A percentile compares a stretch with the other conserved stretches of the same genome.
Conservation (phyloP, 1,140 invertebrate genomes). For the Papilio machaon region DNA sequence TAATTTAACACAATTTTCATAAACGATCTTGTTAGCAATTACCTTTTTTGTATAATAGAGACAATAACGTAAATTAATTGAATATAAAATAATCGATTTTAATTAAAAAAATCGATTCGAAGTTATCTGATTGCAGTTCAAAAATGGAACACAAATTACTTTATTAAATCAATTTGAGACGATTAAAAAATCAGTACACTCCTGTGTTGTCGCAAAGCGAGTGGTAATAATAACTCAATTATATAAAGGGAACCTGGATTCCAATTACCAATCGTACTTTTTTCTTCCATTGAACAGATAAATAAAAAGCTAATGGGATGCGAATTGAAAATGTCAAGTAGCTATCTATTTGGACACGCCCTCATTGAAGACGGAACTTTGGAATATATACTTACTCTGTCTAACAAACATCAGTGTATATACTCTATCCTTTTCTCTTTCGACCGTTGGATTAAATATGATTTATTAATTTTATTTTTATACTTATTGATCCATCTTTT, state of each 20-base stretch:
- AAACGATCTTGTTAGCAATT: not conserved
- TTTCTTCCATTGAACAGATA: conserved; percentile 37
- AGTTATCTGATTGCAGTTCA: not conserved
- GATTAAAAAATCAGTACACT: not conserved
- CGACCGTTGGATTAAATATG: not conserved
- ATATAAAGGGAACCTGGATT: conserved; percentile 47
- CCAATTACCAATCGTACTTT: conserved; percentile 55
- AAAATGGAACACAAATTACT: conserved; percentile 8
- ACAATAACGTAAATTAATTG: not conserved
- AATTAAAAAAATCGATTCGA: conserved; percentile 9
- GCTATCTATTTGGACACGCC: conserved; percentile 72
- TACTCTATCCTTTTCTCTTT: not conserved
- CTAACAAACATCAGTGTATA: conserved; percentile 35
- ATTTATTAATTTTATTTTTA: not conserved
- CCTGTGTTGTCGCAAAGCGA: not conserved
- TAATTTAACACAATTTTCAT: too few species aligned
- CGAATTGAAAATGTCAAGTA: conserved; percentile 58
- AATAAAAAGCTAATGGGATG: conserved; percentile 62
- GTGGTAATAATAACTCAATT: conserved; percentile 58
- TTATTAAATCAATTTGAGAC: not conserved
- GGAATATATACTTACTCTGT: conserved; percentile 51
- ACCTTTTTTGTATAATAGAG: not conserved
- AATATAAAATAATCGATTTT: not conserved
- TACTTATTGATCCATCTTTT: not conserved
- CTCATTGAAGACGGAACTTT: conserved; percentile 43